phyloP scores from a whole-genome alignment of 2,113 vertebrate genomes.

The Eonycteris spelaea region DNA sequence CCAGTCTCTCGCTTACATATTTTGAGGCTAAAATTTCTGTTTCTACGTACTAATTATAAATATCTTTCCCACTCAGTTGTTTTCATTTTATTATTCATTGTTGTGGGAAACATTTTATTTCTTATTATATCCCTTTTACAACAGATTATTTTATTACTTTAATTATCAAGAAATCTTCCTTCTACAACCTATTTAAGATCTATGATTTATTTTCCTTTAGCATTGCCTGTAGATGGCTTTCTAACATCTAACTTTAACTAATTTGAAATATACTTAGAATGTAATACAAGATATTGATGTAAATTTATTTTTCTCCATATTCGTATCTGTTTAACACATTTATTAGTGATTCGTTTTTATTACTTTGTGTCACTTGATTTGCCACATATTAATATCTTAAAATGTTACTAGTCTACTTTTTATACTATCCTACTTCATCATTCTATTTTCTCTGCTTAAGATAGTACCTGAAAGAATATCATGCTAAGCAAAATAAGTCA shows the following conservation, averaged over 20 bases:
- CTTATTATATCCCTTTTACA: not conserved
- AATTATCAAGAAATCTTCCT: constrained; percentile 13
- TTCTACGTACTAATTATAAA: not conserved
- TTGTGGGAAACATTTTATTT: not conserved
- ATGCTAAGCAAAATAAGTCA: too few species aligned
- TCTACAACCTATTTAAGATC: constrained; percentile 1
- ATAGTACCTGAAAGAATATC: not conserved
- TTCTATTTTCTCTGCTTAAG: not conserved
- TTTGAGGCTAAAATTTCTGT: constrained; percentile 3
- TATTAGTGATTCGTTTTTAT: not conserved
- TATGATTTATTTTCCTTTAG: not conserved
- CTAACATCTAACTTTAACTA: constrained; percentile 14
- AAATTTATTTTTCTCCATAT: constrained; percentile 19
- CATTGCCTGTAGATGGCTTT: not conserved
- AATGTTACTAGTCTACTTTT: not conserved
- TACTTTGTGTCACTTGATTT: not conserved
- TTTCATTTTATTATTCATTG: constrained; percentile 12
- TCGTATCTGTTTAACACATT: not conserved
- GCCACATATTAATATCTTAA: not conserved
- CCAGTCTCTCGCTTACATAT: not conserved
- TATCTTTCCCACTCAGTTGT: not conserved
- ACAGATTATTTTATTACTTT: constrained; percentile 11
- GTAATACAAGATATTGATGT: not conserved
- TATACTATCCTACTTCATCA: not conserved
- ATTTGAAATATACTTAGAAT: not conserved